Conservation (phyloP, 53 echinoderm and acorn worm genomes). For the Pentamera pediparva region DNA sequence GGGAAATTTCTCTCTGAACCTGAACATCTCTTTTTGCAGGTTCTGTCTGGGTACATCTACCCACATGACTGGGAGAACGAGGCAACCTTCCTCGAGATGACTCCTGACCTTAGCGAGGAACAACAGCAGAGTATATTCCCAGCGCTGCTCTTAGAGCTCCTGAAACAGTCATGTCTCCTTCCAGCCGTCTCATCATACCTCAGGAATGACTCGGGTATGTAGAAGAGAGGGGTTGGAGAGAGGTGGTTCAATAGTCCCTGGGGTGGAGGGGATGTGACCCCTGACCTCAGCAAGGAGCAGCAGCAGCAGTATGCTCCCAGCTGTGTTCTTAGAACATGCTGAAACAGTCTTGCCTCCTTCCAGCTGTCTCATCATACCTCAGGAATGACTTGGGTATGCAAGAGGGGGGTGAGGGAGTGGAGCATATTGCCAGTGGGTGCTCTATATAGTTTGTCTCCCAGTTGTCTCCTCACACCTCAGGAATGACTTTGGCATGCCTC, state of each 20-base stretch:
- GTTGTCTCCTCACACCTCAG: too few relatives aligned
- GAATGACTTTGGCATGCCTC: too few relatives aligned
- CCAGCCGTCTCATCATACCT: conserved; percentile 98
- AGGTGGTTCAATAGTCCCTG: too few relatives aligned
- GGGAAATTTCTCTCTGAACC: too few relatives aligned
- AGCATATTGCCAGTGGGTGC: too few relatives aligned
- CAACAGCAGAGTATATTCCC: conserved; percentile 92
- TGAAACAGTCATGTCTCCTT: conserved; percentile 88
- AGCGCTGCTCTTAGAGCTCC: conserved; percentile 66
- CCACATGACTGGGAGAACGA: conserved; percentile 53
- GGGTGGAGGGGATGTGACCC: conserved; percentile 18
- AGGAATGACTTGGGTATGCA: conserved; percentile 98
- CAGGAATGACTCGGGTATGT: conserved; percentile 93
- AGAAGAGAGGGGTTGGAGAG: too few relatives aligned
- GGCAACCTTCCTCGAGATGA: conserved; percentile 6
- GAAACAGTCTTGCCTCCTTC: conserved; percentile 89
- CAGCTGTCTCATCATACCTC: conserved; percentile 96
- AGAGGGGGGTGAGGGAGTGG: too few relatives aligned
- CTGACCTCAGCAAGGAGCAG: conserved; percentile 69
- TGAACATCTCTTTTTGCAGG: conserved; percentile 55
- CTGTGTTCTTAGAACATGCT: conserved; percentile 76
- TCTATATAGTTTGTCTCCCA: too few relatives aligned
- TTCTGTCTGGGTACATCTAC: conserved; percentile 90
- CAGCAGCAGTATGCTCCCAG: conserved; percentile 82
- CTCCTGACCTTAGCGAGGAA: conserved; percentile 59